A percentile compares a stretch with the other conserved stretches of the same genome.
These are phyloP conservation scores for Clepsis dumicolana DNA, from an alignment of 2,888 invertebrate species.

Conservation along the genomic window DNA sequence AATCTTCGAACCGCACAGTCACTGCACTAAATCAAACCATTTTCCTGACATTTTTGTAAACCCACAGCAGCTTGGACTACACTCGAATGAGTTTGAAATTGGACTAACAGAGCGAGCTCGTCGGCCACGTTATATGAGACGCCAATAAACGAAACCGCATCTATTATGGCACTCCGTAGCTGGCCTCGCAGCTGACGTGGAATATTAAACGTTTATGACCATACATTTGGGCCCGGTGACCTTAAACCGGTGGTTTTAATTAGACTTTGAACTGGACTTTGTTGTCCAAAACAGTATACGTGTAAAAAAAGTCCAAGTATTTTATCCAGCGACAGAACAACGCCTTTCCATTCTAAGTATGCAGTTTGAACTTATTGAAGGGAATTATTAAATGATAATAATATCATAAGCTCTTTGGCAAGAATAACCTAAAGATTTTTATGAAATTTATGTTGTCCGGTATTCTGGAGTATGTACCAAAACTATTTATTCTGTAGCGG, in stretches of 20 bases:
- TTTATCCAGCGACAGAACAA: too few relatives aligned
- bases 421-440: too few relatives aligned
- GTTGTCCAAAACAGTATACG: background rate
- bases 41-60: slow-evolving; percentile 47
- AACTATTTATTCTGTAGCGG: background rate
- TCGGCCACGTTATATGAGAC: slow-evolving; percentile 80
- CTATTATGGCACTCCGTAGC: slow-evolving; percentile 73
- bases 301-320: too few relatives aligned
- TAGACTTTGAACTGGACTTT: slow-evolving; percentile 23
- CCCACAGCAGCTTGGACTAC: slow-evolving; percentile 66
- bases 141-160: slow-evolving; percentile 83
- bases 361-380: too few relatives aligned
- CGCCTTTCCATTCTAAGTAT: too few relatives aligned
- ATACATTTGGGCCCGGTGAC: slow-evolving; percentile 69
- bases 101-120: slow-evolving; percentile 73
- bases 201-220: slow-evolving; percentile 81
- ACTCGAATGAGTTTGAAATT: slow-evolving; percentile 81
- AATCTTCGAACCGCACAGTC: background rate
- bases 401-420: too few relatives aligned
- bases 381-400: too few relatives aligned
- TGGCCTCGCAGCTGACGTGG: slow-evolving; percentile 73
- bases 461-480: too few relatives aligned
- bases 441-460: too few relatives aligned
- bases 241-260: slow-evolving; percentile 59
- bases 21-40: slow-evolving; percentile 41